Conservation (phyloP, 2,888 invertebrate species). For the Caenorhabditis sp. region DNA sequence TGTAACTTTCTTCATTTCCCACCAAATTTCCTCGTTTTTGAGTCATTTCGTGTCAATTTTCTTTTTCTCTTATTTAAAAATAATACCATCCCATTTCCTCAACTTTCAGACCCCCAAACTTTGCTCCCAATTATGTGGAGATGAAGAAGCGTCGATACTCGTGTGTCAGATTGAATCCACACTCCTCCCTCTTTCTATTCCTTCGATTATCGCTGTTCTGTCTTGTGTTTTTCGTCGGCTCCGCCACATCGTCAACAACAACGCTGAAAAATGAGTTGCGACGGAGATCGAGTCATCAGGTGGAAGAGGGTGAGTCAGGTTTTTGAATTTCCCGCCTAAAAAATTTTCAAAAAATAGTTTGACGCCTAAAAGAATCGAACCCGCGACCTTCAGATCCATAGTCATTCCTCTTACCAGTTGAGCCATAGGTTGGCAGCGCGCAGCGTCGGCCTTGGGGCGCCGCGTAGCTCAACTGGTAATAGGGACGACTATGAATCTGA, state of each 20-base stretch:
- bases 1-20: neutral
- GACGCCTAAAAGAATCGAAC: neutral
- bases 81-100: no score
- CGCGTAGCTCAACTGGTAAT: neutral
- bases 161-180: slow-evolving; percentile 19
- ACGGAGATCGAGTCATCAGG: slow-evolving; percentile 18
- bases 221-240: neutral
- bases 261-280: slow-evolving; percentile 23
- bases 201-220: slow-evolving; percentile 14
- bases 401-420: slow-evolving; percentile 3
- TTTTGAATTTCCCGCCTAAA: neutral
- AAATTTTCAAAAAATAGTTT: neutral
- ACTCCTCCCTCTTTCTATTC: neutral
- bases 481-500: neutral
- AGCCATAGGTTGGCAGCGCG: neutral
- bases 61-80: neutral
- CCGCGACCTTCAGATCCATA: no score
- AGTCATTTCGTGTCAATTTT: neutral
- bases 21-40: neutral
- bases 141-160: slow-evolving; percentile 60
- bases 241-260: slow-evolving; percentile 8
- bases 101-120: slow-evolving; percentile 22
- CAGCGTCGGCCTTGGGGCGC: neutral
- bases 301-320: slow-evolving; percentile 2
- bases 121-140: slow-evolving; percentile 52